These are phyloP conservation scores for Tetragnatha montana DNA, from an alignment of 2,888 invertebrate genomes.

Conservation along the genomic window DNA sequence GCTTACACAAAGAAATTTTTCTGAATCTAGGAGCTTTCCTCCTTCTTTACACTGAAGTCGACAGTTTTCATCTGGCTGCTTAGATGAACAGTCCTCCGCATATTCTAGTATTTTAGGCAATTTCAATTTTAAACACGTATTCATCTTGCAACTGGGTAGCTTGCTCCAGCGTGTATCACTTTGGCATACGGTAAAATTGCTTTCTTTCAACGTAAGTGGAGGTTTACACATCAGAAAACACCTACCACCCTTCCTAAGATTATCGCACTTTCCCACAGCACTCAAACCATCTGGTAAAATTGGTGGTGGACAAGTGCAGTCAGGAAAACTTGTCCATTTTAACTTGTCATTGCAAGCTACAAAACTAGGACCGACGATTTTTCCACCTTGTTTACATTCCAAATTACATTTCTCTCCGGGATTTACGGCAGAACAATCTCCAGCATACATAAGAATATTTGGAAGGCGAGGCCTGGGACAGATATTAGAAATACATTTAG, in stretches of 20 bases:
- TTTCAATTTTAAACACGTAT: neutral
- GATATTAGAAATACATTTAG: constrained; percentile 2
- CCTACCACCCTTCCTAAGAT: neutral
- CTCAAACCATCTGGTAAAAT: neutral
- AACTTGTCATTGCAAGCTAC: constrained; percentile 5
- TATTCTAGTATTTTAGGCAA: constrained; percentile 5
- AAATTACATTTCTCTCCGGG: neutral
- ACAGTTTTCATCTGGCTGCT: constrained; percentile 3
- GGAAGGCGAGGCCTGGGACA: neutral
- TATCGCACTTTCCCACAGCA: constrained; percentile 8
- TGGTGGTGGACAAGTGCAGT: constrained; percentile 32
- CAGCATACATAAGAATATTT: neutral
- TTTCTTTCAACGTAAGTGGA: neutral
- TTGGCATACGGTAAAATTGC: neutral
- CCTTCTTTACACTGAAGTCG: constrained; percentile 4
- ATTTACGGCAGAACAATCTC: neutral
- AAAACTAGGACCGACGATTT: neutral
- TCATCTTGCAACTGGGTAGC: constrained; percentile 11
- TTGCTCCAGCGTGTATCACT: constrained; percentile 5
- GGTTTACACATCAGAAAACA: constrained; percentile 14
- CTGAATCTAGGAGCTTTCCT: constrained; percentile 6
- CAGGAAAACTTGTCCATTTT: constrained; percentile 10
- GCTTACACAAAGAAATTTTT: neutral
- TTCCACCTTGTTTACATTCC: constrained; percentile 20
- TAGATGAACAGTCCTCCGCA: constrained; percentile 20